phyloP scores from a whole-genome alignment of 2,888 invertebrate genomes.

The Petrophora chlorosata region DNA sequence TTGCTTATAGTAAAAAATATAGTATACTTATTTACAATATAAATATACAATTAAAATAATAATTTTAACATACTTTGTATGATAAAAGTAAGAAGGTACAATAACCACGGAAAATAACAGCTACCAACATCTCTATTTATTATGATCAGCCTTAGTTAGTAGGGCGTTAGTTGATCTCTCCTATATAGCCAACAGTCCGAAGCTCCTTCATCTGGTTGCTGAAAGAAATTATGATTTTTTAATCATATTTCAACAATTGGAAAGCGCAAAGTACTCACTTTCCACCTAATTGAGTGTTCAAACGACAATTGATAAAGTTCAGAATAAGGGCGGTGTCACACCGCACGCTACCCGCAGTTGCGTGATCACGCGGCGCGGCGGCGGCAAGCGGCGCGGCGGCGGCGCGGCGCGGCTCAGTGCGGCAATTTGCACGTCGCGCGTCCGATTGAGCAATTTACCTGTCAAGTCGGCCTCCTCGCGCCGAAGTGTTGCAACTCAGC shows the following conservation, averaged over 20 bases:
- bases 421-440: slow-evolving; percentile 75
- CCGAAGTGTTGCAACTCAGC: slow-evolving; percentile 37
- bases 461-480: slow-evolving; percentile 63
- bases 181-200: too few species aligned
- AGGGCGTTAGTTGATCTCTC: too few species aligned
- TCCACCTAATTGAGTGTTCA: slow-evolving; percentile 16
- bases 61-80: too few species aligned
- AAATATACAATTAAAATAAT: too few species aligned
- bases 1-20: too few species aligned
- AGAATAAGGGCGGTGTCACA: slow-evolving; percentile 30
- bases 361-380: slow-evolving; percentile 42
- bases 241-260: slow-evolving; percentile 4
- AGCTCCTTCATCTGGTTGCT: neutral
- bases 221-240: neutral
- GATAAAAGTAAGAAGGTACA: too few species aligned
- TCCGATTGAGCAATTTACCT: slow-evolving; percentile 69
- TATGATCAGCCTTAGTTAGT: too few species aligned
- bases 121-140: too few species aligned
- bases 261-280: slow-evolving; percentile 10
- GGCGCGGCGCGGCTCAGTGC: slow-evolving; percentile 48
- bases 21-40: too few species aligned
- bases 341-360: slow-evolving; percentile 24
- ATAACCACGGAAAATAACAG: too few species aligned
- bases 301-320: slow-evolving; percentile 22
- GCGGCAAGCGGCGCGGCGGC: slow-evolving; percentile 49